Evolutionary conservation across 2,113 vertebrate genomes (phyloP).

Genomic region (Crypturellus undulatus): DNA sequence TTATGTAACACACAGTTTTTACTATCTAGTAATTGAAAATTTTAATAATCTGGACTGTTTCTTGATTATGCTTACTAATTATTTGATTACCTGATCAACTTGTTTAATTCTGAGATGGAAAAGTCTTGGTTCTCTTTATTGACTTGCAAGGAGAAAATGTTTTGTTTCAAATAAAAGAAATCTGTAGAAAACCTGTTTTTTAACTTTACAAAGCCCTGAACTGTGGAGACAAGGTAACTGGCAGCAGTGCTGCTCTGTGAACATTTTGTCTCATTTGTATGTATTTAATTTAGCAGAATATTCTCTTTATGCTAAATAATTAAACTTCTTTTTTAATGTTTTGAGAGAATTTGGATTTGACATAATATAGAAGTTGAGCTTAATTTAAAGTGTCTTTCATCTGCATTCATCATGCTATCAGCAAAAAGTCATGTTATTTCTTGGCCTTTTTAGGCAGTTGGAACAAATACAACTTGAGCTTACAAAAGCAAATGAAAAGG

Average conservation of each 20-base stretch:
- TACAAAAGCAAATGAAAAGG: conserved; percentile 84
- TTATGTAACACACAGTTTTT: fast-evolving
- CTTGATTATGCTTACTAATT: neutral
- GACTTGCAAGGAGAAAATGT: neutral
- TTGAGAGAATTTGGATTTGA: neutral
- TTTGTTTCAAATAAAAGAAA: neutral
- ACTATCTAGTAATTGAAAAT: neutral
- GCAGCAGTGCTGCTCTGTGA: neutral
- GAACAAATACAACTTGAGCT: conserved; percentile 89
- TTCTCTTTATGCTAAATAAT: neutral
- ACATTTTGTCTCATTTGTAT: neutral
- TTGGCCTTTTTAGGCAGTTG: conserved; percentile 79
- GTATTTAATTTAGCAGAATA: neutral
- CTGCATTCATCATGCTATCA: neutral
- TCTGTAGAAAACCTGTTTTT: neutral
- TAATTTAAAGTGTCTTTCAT: neutral
- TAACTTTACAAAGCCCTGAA: neutral
- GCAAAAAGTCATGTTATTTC: conserved; percentile 30
- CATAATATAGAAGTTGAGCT: neutral
- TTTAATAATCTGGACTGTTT: neutral
- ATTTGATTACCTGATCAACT: neutral
- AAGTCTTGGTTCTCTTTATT: neutral
- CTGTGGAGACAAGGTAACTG: neutral
- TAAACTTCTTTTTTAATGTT: neutral
- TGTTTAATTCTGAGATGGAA: neutral